Conservation (phyloP, 2,113 vertebrate species). For the Cryptomyrus ogoouensis region DNA sequence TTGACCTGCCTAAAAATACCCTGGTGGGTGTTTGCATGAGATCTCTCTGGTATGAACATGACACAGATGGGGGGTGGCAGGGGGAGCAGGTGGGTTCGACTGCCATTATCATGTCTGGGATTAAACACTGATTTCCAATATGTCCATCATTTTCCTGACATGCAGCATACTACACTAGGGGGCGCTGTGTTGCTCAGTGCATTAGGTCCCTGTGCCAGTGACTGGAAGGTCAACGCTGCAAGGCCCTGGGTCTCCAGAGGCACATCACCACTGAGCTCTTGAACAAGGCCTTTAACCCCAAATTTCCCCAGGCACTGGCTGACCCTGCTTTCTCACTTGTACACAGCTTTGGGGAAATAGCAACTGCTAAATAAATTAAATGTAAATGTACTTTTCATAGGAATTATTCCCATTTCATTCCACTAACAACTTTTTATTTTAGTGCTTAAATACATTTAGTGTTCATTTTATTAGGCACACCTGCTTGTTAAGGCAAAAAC, state of each 20-base stretch:
- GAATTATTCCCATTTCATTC: neutral
- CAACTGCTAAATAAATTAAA: neutral
- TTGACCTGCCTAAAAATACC: conserved; percentile 50
- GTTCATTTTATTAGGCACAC: neutral
- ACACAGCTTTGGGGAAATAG: neutral
- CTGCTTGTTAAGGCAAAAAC: neutral
- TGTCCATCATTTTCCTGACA: neutral
- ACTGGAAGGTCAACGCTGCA: neutral
- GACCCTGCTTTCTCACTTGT: neutral
- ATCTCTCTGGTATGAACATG: conserved; percentile 19
- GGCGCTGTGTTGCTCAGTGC: neutral
- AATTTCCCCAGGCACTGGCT: neutral
- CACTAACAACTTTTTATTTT: neutral
- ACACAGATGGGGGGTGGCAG: neutral
- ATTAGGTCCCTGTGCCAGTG: neutral
- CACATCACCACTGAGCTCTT: neutral
- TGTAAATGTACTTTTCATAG: neutral
- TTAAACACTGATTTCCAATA: neutral
- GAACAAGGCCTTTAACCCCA: neutral
- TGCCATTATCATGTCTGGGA: neutral
- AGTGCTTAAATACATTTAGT: neutral
- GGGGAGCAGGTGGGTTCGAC: neutral
- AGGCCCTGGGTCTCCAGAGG: neutral
- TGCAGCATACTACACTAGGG: neutral
- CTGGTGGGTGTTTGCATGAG: conserved; percentile 13